Base-by-base conservation (phyloP, 2,113 vertebrate species). In the Laterallus jamaicensis region DNA sequence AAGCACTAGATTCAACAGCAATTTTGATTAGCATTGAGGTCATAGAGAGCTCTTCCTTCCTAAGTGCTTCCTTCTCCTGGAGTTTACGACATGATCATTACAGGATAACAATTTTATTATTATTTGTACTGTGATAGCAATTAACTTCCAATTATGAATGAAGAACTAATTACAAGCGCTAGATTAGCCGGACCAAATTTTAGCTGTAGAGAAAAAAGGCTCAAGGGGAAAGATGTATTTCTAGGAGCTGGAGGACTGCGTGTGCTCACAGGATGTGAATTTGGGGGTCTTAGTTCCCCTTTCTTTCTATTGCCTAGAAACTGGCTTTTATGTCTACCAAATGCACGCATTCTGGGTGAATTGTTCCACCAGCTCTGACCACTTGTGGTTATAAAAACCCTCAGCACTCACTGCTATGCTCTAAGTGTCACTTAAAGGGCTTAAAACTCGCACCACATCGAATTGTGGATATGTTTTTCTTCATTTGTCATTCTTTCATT, bases 61-160 rank as follows among this genome's bases (percentile, higher is more conserved):
- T 29, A 91, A 94, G 37, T 37, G 29, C 56, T 86, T 89, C 49
- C 47, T 93, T 85, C n/a, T 77, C 37, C 55, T 32, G 29, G 24
- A 89, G 31, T 64, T 76, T 89, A 54, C 2, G 3, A 42, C 37
- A n/a, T 37, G 12, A 70, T 70, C 70, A 64, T 74, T 78, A 69
- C 21, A 49, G n/a, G 29, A 58, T 31, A 88, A 79, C 81, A 56
- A 79, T 87, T 40, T 64, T 54, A 68, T 71, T 92, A 58, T 69
- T 55, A 86, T 84, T 93, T 90, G 54, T 59, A 74, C 44, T 62
- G 54, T 59, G 49, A 63, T 64, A 31, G 58, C 40, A 83, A 91
- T 92, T 95, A 94, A 39, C 35, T 86, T 82, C 25, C 35, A 75
- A 29, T 81, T 67, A 82, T 28, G 40, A 77, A 88, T 20, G 20